These are phyloP conservation scores for Noctua pronuba DNA, from an alignment of 2,888 invertebrate genomes.

Conservation along the genomic window DNA sequence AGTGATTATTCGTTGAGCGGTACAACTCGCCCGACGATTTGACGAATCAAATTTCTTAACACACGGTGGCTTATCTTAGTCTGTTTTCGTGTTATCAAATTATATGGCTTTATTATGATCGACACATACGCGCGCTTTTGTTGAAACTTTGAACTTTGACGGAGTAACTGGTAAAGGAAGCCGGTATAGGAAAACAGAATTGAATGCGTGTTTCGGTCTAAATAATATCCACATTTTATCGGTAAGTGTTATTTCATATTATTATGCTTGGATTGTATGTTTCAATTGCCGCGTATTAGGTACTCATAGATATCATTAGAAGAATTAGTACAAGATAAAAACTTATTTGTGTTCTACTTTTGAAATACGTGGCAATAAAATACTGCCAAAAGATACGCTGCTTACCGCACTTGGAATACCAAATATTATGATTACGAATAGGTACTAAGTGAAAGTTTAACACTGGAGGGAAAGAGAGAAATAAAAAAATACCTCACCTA, in stretches of 20 bases:
- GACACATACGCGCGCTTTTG: slow-evolving; percentile 17
- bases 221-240: neutral
- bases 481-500: neutral
- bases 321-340: slow-evolving; percentile 11
- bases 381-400: too few species aligned
- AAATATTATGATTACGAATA: neutral
- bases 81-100: slow-evolving; percentile 9
- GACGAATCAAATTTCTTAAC: neutral
- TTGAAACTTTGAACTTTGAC: slow-evolving; percentile 14
- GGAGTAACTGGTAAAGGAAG: neutral
- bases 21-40: neutral
- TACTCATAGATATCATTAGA: neutral
- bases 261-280: neutral
- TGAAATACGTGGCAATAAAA: neutral
- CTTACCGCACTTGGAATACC: neutral
- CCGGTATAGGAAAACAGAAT: neutral
- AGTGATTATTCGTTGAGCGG: too few species aligned
- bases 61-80: slow-evolving; percentile 19
- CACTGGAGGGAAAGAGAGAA: neutral
- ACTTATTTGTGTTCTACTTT: neutral
- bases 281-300: neutral
- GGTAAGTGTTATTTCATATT: slow-evolving; percentile 20
- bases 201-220: neutral
- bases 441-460: neutral
- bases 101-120: neutral